phyloP scores from a whole-genome alignment of 1,140 invertebrate genomes.

The Anastrepha obliqua region DNA sequence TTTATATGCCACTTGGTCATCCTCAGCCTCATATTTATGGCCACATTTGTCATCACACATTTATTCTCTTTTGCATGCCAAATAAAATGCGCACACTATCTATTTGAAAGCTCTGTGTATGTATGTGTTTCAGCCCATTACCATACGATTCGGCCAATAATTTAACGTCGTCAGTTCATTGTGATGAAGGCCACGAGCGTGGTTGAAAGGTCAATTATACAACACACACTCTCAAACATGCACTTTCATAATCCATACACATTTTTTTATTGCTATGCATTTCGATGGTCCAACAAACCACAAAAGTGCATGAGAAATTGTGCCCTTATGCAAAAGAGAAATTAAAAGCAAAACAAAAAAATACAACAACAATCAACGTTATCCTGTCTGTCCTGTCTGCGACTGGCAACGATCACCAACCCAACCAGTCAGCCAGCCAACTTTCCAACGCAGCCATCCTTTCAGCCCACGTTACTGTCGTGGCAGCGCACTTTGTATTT shows the following conservation, averaged over 20 bases:
- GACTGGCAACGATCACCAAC: background rate
- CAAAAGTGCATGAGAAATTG: slow-evolving; percentile 12
- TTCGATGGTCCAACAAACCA: background rate
- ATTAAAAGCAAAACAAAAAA: slow-evolving; percentile 4
- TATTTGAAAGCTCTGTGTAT: background rate
- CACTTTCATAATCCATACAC: too few relatives aligned
- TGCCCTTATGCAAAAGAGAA: slow-evolving; percentile 26
- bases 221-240: background rate
- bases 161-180: slow-evolving; percentile 65
- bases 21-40: background rate
- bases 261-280: background rate
- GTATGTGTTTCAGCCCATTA: background rate
- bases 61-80: too few relatives aligned
- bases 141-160: background rate
- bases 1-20: background rate
- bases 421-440: background rate
- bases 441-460: background rate
- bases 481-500: background rate
- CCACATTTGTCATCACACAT: background rate
- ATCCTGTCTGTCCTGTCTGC: slow-evolving; percentile 20
- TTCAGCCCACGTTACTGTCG: background rate
- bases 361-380: slow-evolving; percentile 12
- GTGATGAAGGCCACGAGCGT: slow-evolving; percentile 73
- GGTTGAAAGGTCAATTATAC: slow-evolving; percentile 69
- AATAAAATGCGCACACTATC: too few relatives aligned